These are phyloP conservation scores for Cryptotermes secundus DNA, from an alignment of 1,140 invertebrate genomes.

Conservation along the genomic window DNA sequence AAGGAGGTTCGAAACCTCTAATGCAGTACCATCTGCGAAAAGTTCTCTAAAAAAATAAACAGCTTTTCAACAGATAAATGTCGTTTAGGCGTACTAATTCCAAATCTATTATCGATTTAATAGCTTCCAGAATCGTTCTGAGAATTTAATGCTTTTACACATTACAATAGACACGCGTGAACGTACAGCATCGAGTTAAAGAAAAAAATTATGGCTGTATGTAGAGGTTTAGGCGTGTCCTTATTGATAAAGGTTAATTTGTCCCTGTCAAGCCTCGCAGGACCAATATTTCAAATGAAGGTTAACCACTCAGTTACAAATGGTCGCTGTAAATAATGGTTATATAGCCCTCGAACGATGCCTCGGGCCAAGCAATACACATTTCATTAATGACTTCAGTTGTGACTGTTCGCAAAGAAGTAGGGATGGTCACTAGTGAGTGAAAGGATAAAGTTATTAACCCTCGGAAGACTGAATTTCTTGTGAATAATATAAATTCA, in stretches of 20 bases:
- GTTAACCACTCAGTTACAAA: conserved; percentile 27
- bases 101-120: not conserved
- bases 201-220: not conserved
- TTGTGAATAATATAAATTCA: no score
- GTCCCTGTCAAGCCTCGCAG: conserved; percentile 19
- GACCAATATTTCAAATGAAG: conserved; percentile 29
- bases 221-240: conserved; percentile 19
- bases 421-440: not conserved
- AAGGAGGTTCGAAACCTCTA: not conserved
- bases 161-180: not conserved
- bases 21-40: not conserved
- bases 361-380: conserved; percentile 12
- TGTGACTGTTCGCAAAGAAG: not conserved
- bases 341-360: conserved; percentile 21
- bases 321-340: conserved; percentile 27
- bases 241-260: conserved; percentile 30
- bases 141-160: not conserved
- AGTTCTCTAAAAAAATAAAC: not conserved
- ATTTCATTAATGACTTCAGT: not conserved
- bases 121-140: not conserved
- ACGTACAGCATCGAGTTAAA: not conserved
- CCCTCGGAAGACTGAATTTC: no score
- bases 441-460: not conserved
- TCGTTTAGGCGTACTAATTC: not conserved
- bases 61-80: not conserved